Conservation (phyloP, 2,888 invertebrate genomes). For the Digitonthophagus gazella region DNA sequence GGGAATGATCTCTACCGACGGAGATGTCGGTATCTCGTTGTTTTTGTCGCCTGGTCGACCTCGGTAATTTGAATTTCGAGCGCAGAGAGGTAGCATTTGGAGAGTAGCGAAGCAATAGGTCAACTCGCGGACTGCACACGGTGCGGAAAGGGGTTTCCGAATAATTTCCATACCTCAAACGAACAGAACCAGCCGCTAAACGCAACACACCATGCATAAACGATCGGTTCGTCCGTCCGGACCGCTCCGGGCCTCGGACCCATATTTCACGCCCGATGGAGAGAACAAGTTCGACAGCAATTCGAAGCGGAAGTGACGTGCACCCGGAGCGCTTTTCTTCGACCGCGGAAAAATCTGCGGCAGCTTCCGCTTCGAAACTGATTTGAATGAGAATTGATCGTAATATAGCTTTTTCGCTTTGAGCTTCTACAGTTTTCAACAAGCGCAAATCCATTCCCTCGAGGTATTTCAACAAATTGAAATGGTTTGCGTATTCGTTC, state of each 20-base stretch:
- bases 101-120: neutral
- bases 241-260: neutral
- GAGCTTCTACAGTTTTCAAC: neutral
- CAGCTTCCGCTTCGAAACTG: neutral
- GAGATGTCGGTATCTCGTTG: neutral
- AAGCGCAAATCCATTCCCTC: neutral
- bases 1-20: neutral
- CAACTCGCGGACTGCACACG: neutral
- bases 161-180: neutral
- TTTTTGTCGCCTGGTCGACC: neutral
- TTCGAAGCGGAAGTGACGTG: neutral
- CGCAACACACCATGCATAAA: neutral
- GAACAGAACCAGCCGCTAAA: neutral
- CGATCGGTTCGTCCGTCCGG: neutral
- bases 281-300: neutral
- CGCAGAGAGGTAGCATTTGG: neutral
- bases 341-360: neutral
- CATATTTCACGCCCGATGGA: neutral
- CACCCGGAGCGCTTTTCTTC: neutral
- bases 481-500: neutral
- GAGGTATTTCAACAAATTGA: neutral
- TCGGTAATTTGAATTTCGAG: neutral
- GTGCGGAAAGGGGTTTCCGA: neutral
- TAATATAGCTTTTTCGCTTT: neutral
- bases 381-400: neutral